Conservation (phyloP, 2,888 invertebrate species). For the Lasioglossum lativentre region DNA sequence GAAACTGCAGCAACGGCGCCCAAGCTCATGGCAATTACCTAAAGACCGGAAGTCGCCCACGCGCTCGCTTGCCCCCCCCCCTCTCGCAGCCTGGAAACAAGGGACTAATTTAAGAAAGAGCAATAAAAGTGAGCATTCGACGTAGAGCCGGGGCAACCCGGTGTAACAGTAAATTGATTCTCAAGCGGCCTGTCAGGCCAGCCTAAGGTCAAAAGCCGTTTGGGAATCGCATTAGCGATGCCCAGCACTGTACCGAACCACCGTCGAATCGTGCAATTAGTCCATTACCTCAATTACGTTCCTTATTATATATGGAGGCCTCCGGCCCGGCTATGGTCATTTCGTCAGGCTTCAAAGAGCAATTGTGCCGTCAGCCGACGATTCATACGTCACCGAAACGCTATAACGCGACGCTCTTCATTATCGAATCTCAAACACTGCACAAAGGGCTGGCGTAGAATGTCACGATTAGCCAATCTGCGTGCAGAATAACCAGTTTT, state of each 20-base stretch:
- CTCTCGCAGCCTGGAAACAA: slow-evolving; percentile 23
- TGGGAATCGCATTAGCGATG: slow-evolving; percentile 80
- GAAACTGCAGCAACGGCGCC: background rate
- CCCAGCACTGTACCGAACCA: slow-evolving; percentile 65
- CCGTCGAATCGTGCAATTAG: slow-evolving; percentile 79
- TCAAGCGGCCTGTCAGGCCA: slow-evolving; percentile 72
- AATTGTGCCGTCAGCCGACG: slow-evolving; percentile 43
- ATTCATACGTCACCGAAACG: slow-evolving; percentile 22
- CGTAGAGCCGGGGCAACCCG: slow-evolving; percentile 26
- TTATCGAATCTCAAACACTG: slow-evolving; percentile 7
- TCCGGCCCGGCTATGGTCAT: slow-evolving; percentile 35
- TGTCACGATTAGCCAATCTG: background rate
- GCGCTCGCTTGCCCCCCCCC: slow-evolving; percentile 12
- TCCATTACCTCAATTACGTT: slow-evolving; percentile 80
- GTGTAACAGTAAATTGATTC: slow-evolving; percentile 79
- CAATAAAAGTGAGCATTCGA: slow-evolving; percentile 54
- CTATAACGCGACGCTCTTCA: slow-evolving; percentile 5
- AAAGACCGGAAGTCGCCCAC: slow-evolving; percentile 37
- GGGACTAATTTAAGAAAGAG: slow-evolving; percentile 45
- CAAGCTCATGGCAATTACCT: slow-evolving; percentile 16
- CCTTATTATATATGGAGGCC: slow-evolving; percentile 68
- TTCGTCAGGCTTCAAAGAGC: slow-evolving; percentile 47
- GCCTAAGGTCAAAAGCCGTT: slow-evolving; percentile 80
- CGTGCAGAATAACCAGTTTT: background rate
- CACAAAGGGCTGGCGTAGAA: background rate